Base-by-base conservation (phyloP, 2,888 invertebrate species). In the Napeogenes sylphis region DNA sequence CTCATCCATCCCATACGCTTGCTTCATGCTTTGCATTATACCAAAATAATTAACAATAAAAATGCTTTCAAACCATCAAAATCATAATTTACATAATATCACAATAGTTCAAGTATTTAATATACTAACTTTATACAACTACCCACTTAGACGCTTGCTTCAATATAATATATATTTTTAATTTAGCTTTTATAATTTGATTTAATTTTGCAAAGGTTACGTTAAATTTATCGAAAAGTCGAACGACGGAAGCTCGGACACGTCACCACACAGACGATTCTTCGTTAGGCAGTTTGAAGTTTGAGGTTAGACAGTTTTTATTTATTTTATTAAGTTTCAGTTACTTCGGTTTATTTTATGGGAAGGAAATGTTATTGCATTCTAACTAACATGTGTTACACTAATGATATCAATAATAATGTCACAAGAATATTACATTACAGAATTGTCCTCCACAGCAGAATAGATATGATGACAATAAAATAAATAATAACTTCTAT, bases 261-360 rank as follows among this genome's bases (percentile, higher is more conserved):
- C 86, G 93, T 58, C 93, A 93, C 68, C 92, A 92, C 73, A 94
- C 94, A 0, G 94, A 94, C 78, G 94, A 94, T 76, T 94, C 93
- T 69, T 93, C 94, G 65, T 89, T 94, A 63, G 93, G 94, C 80
- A 94, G 93, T 83, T 92, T 93, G 78, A 93, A 93, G 79, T 93
- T 93, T 74, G 93, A 94, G 92, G 93, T 93, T 87, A 68, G 78
- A 75, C 73, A 70, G 71, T 70, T 59, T 63, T 66, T 62, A 55
- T 65, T 68, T 58, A 61, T 62, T 60, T 65, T 35, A 66, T 57
- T 64, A 38, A 46, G 64, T 64, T 62, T 63, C 58, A 42, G 61
- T 53, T 45, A 56, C 53, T 62, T 63, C 58, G 13, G 51, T 45
- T 58, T 60, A 58, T 60, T 63, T 59, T 54, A 55, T n/a, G 13